Evolutionary conservation across 1,140 invertebrate species (phyloP).

Genomic region (Glomeris maerens): DNA sequence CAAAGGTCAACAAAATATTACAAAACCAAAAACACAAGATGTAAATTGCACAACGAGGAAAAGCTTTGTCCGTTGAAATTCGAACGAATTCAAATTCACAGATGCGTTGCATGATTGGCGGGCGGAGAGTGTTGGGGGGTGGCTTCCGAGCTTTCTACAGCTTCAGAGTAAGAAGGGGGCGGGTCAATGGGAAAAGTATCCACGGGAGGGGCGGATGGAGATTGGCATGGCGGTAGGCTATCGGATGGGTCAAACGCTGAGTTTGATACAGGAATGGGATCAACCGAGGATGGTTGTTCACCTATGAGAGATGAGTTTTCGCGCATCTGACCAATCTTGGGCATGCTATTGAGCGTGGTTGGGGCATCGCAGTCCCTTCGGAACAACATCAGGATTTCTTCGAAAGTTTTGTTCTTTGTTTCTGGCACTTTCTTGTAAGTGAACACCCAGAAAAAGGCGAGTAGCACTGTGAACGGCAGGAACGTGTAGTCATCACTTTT

Average conservation of each 20-base stretch:
- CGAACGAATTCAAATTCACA: no score
- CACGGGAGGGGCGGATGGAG: neutral
- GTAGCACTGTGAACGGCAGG: slow-evolving; percentile 89
- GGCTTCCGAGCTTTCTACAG: neutral
- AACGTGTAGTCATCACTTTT: slow-evolving; percentile 89
- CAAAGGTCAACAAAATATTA: no score
- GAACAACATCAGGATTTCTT: slow-evolving; percentile 88
- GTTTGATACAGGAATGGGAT: neutral
- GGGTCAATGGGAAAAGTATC: no score
- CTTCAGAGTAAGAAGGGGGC: no score
- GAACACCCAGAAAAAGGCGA: slow-evolving; percentile 94
- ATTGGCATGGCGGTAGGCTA: neutral
- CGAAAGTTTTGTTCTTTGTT: slow-evolving; percentile 97
- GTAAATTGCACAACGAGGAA: no score
- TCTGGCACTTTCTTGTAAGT: slow-evolving; percentile 96
- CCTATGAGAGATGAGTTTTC: slow-evolving; percentile 14
- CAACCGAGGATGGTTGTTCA: slow-evolving; percentile 6
- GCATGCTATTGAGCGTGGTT: slow-evolving; percentile 8
- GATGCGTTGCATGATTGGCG: no score
- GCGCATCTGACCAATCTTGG: neutral
- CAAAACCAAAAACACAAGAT: no score
- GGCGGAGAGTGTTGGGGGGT: neutral
- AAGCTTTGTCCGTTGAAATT: no score
- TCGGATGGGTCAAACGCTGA: neutral
- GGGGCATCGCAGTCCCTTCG: neutral